Percentiles rank a stretch among this genome's conserved stretches.
These are phyloP conservation scores for Bufo gargarizans DNA, from an alignment of 2,113 vertebrate genomes.

Conservation along the genomic window DNA sequence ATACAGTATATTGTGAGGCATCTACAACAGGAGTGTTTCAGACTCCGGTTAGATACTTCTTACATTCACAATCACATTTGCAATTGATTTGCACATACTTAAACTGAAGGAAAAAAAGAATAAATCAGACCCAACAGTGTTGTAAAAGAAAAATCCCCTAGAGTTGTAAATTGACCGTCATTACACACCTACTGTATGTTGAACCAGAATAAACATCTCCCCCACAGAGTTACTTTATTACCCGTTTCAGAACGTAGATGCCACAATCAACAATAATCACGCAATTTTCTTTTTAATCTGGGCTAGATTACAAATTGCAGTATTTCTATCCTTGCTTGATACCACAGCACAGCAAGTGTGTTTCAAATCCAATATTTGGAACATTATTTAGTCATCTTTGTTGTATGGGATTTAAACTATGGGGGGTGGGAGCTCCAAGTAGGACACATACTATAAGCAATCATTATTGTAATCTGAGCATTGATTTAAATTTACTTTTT, in stretches of 20 bases:
- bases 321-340: background rate
- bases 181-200: conserved; percentile 8
- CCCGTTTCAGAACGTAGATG: background rate
- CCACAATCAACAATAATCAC: conserved; percentile 22
- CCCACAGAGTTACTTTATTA: conserved; percentile 12
- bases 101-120: background rate
- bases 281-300: background rate
- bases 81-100: conserved; percentile 11
- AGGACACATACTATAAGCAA: background rate
- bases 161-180: conserved; percentile 7
- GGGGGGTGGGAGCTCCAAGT: background rate
- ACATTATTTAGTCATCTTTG: conserved; percentile 3
- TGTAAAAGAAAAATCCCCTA: conserved; percentile 21
- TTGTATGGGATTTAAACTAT: conserved; percentile 4
- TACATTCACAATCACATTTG: background rate
- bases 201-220: conserved; percentile 20
- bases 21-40: background rate
- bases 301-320: conserved; percentile 11
- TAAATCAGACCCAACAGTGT: background rate
- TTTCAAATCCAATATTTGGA: background rate
- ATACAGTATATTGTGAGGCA: background rate
- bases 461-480: background rate
- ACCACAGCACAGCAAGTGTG: background rate
- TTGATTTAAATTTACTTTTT: background rate
- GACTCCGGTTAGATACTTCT: background rate